Conservation (phyloP, 2,113 vertebrate genomes). For the Cryptomyrus ogoouensis region DNA sequence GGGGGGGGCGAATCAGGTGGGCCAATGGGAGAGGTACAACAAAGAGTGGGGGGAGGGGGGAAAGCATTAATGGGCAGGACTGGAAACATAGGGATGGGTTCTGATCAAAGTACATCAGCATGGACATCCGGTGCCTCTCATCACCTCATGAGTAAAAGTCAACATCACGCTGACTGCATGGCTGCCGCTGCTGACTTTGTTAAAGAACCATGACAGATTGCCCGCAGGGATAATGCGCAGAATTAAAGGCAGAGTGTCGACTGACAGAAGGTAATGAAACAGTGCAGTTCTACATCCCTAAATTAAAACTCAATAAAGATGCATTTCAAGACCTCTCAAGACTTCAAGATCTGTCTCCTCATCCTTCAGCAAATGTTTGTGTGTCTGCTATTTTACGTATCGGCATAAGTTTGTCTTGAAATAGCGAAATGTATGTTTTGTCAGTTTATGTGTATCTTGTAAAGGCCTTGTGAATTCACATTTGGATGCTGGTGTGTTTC, state of each 20-base stretch:
- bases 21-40: background rate
- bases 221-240: background rate
- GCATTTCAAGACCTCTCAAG: background rate
- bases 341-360: background rate
- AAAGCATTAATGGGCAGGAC: background rate
- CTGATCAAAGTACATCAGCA: background rate
- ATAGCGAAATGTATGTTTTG: background rate
- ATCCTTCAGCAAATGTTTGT: background rate
- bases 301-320: background rate
- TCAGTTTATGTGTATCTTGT: background rate
- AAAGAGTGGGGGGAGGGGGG: background rate
- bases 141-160: background rate
- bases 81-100: background rate
- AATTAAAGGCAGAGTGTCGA: background rate
- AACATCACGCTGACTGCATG: background rate
- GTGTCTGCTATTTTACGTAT: too few relatives aligned
- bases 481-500: background rate
- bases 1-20: background rate
- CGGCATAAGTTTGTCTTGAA: background rate
- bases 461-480: background rate
- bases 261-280: background rate
- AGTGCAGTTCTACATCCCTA: background rate
- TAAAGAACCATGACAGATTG: background rate
- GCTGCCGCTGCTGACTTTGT: background rate
- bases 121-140: background rate